Percentiles rank a stretch among this genome's conserved stretches.
Conservation (phyloP, 2,888 invertebrate genomes). For the Polyploca ridens region DNA sequence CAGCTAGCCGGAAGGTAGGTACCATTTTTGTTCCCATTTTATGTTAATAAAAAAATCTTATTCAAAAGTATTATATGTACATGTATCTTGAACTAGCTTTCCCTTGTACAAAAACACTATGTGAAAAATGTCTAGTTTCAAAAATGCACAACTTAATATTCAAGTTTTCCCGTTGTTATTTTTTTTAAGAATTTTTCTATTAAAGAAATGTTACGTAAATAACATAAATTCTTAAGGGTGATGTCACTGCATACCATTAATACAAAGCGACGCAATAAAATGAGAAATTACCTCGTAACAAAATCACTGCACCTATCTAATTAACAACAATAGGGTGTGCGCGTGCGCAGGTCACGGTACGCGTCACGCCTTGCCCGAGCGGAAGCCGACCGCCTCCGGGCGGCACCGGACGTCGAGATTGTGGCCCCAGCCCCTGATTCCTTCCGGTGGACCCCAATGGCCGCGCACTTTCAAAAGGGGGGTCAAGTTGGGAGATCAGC, state of each 20-base stretch:
- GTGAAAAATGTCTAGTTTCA: too few relatives aligned
- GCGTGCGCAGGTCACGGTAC: slow-evolving; percentile 73
- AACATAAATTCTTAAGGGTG: background rate
- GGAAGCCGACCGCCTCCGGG: slow-evolving; percentile 56
- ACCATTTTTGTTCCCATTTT: too few relatives aligned
- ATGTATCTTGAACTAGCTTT: too few relatives aligned
- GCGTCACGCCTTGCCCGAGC: slow-evolving; percentile 58
- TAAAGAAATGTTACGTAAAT: background rate
- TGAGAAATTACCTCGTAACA: slow-evolving; percentile 22
- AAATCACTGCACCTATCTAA: slow-evolving; percentile 34
- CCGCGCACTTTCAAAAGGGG: slow-evolving; percentile 28
- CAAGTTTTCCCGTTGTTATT: too few relatives aligned
- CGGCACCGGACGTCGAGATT: slow-evolving; percentile 77
- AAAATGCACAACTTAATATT: too few relatives aligned
- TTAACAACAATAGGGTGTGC: slow-evolving; percentile 47
- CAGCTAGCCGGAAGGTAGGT: too few relatives aligned
- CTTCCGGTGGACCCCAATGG: slow-evolving; percentile 71
- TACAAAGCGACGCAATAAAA: slow-evolving; percentile 20
- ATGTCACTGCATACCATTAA: background rate
- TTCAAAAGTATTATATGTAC: too few relatives aligned
- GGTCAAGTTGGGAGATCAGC: slow-evolving; percentile 27
- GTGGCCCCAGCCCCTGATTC: slow-evolving; percentile 80
- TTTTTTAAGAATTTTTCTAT: too few relatives aligned
- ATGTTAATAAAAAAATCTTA: too few relatives aligned
- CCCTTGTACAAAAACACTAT: too few relatives aligned